Base-by-base conservation (phyloP, 1,140 invertebrate species). In the Drosophila pachea region DNA sequence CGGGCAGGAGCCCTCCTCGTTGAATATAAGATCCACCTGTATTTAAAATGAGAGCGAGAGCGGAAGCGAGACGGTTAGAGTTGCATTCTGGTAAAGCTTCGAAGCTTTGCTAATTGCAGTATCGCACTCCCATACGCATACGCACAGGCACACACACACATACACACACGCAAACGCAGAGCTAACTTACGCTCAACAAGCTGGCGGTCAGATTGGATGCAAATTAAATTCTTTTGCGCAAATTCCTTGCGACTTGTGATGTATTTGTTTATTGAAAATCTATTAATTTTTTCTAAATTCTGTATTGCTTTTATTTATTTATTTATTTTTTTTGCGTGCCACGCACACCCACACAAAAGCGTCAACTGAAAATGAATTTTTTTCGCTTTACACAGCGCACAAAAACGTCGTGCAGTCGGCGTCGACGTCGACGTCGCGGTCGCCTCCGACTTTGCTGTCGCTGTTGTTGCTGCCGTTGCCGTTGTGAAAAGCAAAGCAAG, bases 1-100 rank as follows among this genome's bases (percentile, higher is more conserved):
- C 63, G 88, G 90, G 84, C 91, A 92, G 38, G 88, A 88, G 72
- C 89, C 89, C 76, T 89, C 89, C 76, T 89, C 89, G 70, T 89
- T 89, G 73, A 89, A 89, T 74, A 89, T 82, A 53, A 89, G 76
- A 86, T 89, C 89, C 69, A 89, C 86, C 88, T 89, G 63, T 32
- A 52, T 68, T 36, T 7, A 42, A 42, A 14, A 42, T 4, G 9
- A 55, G 22, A 11, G 22, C 29, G 50, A 9, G 22, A 14, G n/a
- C 12, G 40, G 35, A 4, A 60, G 29, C 7, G 31, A 16, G 7
- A 36, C 31, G 52, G 35, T 63, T 45, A 65, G 36, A 45, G 35
- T 60, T 55, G 54, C 54, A 58, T 49, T 56, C 50, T 31, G 12
- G 7, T 33, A 31, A 48, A 53, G 49, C 49, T 67, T 67, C 50